These are phyloP conservation scores for Esox masquinongy DNA, from an alignment of 2,797 vertebrate genomes.

Conservation along the genomic window DNA sequence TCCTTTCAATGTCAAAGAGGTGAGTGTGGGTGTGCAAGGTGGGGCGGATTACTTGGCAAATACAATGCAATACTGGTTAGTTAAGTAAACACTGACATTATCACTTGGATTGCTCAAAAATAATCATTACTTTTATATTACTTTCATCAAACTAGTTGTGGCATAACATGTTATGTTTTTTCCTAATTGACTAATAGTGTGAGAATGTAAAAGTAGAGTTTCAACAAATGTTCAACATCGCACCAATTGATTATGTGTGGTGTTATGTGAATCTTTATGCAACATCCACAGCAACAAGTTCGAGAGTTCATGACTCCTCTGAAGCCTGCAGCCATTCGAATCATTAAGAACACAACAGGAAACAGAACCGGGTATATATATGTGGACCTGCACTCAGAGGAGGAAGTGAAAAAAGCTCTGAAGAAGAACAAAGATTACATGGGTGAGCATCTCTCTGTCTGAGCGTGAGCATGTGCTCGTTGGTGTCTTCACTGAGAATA, in stretches of 20 bases:
- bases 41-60: not conserved
- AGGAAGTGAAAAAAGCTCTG: conserved; percentile 86
- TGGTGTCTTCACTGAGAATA: not conserved
- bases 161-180: too few relatives aligned
- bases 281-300: conserved; percentile 81
- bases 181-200: too few relatives aligned
- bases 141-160: too few relatives aligned
- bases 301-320: conserved; percentile 89
- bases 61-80: not conserved
- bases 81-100: too few relatives aligned
- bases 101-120: too few relatives aligned
- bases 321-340: conserved; percentile 86
- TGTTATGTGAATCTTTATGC: conserved; percentile 1
- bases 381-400: conserved; percentile 86
- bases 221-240: too few relatives aligned
- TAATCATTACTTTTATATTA: too few relatives aligned
- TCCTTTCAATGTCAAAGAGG: conserved; percentile 89
- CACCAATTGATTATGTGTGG: not conserved
- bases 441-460: conserved; percentile 72
- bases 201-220: too few relatives aligned
- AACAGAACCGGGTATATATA: conserved; percentile 91
- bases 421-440: conserved; percentile 91
- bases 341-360: conserved; percentile 81
- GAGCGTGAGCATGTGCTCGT: not conserved
- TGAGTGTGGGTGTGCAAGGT: conserved; percentile 36